Conservation (phyloP, 2,888 invertebrate species). For the Lepidochitona cinerea region DNA sequence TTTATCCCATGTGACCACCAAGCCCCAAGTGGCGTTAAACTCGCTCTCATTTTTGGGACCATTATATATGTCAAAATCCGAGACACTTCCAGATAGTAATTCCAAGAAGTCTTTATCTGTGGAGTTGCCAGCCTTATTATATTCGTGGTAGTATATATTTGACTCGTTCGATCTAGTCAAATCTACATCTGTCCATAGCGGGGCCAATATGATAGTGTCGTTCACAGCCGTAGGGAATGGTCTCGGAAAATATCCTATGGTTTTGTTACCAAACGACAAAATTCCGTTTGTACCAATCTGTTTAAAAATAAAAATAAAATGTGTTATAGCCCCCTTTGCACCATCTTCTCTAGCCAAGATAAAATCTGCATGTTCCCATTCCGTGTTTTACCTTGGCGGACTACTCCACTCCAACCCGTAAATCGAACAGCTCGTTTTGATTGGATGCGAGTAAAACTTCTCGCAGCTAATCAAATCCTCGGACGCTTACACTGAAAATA, state of each 20-base stretch:
- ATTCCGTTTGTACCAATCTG: not conserved
- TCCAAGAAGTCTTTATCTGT: not conserved
- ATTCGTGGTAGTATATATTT: not conserved
- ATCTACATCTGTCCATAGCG: not conserved
- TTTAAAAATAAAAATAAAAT: too few species aligned
- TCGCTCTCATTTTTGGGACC: not conserved
- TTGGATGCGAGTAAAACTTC: too few species aligned
- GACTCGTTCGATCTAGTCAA: not conserved
- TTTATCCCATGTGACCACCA: not conserved
- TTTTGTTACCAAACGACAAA: not conserved
- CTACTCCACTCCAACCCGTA: too few species aligned
- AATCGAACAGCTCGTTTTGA: too few species aligned
- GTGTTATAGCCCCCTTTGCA: too few species aligned
- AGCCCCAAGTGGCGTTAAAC: not conserved
- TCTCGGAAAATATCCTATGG: not conserved
- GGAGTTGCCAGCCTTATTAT: not conserved
- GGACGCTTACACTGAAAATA: too few species aligned
- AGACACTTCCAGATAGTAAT: not conserved
- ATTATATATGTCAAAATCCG: too few species aligned
- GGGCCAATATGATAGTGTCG: not conserved
- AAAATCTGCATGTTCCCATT: too few species aligned
- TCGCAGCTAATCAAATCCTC: too few species aligned
- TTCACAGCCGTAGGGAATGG: not conserved
- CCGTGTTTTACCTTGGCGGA: too few species aligned
- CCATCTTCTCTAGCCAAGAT: too few species aligned